Evolutionary conservation across 2,888 invertebrate genomes (phyloP).

Genomic region (Fissipunctia ypsillon): DNA sequence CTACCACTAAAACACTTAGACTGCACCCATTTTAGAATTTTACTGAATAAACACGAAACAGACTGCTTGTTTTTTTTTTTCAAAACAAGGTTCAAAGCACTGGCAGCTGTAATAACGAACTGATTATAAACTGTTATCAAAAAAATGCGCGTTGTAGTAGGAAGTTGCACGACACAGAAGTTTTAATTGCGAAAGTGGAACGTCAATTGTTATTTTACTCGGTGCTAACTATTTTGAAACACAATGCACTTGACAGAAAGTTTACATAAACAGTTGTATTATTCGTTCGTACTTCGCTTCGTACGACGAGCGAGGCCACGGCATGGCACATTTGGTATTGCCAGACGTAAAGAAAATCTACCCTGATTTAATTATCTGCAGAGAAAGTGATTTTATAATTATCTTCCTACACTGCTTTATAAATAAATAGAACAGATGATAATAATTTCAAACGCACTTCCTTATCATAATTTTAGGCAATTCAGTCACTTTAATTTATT

Average conservation of each 20-base stretch:
- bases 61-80: conserved; percentile 52
- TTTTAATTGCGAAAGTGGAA: conserved; percentile 66
- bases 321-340: conserved; percentile 76
- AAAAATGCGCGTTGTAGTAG: conserved; percentile 45
- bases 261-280: conserved; percentile 82
- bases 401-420: neutral
- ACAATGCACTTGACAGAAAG: conserved; percentile 78
- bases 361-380: conserved; percentile 18
- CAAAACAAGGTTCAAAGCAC: conserved; percentile 50
- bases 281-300: conserved; percentile 46
- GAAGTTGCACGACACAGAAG: conserved; percentile 60
- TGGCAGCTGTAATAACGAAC: conserved; percentile 43
- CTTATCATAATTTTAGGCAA: neutral
- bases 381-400: conserved; percentile 12
- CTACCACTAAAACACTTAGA: conserved; percentile 14
- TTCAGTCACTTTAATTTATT: neutral
- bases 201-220: conserved; percentile 71
- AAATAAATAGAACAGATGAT: neutral
- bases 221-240: conserved; percentile 75
- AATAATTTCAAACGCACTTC: neutral
- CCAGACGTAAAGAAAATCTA: conserved; percentile 60
- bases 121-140: conserved; percentile 45
- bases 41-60: conserved; percentile 49
- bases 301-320: conserved; percentile 68
- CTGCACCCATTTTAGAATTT: conserved; percentile 28